Conservation (phyloP, 1,140 invertebrate species). For the Drosophila ercepeae region DNA sequence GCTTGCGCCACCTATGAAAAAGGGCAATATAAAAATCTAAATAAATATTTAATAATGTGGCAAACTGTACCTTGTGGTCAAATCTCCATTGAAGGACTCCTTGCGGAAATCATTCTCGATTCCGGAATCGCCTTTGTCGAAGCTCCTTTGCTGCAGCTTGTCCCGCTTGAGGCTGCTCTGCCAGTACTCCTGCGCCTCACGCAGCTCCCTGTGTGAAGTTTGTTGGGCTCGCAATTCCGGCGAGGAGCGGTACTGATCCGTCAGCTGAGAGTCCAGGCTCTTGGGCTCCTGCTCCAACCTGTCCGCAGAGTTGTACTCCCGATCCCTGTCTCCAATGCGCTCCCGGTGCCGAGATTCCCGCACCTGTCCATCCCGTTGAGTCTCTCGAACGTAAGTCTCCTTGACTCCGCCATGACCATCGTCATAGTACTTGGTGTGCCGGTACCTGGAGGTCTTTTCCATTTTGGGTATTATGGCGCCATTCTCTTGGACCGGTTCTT, state of each 20-base stretch:
- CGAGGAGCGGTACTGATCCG: constrained; percentile 84
- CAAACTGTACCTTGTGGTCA: constrained; percentile 65
- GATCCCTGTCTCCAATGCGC: constrained; percentile 78
- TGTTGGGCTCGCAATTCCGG: constrained; percentile 84
- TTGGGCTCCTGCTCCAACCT: constrained; percentile 86
- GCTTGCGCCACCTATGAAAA: constrained; percentile 73
- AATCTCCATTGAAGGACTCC: constrained; percentile 87
- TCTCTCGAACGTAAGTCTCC: constrained; percentile 85
- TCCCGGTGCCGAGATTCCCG: constrained; percentile 85
- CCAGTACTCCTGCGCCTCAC: constrained; percentile 82
- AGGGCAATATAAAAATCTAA: not conserved
- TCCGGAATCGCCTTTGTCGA: constrained; percentile 88
- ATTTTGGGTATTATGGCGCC: constrained; percentile 50
- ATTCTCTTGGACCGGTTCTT: constrained; percentile 44
- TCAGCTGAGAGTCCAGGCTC: constrained; percentile 86
- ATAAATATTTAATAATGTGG: not conserved
- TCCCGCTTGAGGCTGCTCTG: constrained; percentile 79
- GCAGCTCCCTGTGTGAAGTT: constrained; percentile 55
- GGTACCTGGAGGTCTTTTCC: constrained; percentile 75
- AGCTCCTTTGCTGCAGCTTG: constrained; percentile 80
- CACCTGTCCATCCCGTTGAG: constrained; percentile 85
- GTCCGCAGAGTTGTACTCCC: constrained; percentile 66
- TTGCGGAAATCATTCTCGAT: constrained; percentile 91
- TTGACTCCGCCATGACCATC: constrained; percentile 83
- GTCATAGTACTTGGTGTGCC: constrained; percentile 81